Conservation (phyloP, 2,113 vertebrate species). For the Myxocyprinus asiaticus region DNA sequence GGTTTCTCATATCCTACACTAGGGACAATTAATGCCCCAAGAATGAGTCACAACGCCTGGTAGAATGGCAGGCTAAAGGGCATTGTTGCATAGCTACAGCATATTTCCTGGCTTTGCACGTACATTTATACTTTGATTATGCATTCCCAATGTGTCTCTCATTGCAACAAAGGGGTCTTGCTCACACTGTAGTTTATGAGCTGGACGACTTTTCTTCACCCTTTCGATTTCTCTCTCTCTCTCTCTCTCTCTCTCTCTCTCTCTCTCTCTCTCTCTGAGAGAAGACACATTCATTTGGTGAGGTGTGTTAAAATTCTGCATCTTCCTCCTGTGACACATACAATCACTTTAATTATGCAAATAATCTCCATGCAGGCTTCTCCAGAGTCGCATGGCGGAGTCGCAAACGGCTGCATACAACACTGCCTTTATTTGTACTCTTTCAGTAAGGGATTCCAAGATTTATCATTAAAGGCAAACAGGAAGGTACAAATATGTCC, state of each 20-base stretch:
- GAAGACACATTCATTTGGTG: constrained; percentile 11
- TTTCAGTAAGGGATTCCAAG: constrained; percentile 54
- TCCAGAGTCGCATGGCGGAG: constrained; percentile 35
- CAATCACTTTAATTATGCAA: constrained; percentile 64
- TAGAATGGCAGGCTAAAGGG: constrained; percentile 18
- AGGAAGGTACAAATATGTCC: constrained; percentile 13
- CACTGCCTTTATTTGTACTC: constrained; percentile 64
- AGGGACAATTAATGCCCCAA: neutral
- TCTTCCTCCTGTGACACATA: constrained; percentile 46
- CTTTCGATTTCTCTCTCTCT: neutral
- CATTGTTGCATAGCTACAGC: neutral
- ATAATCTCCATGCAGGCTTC: constrained; percentile 51
- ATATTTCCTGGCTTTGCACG: constrained; percentile 8
- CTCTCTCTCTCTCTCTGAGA: neutral
- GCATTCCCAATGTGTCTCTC: constrained; percentile 22
- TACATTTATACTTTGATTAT: constrained; percentile 15
- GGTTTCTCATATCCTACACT: no score
- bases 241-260: neutral
- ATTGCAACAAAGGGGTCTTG: constrained; percentile 11
- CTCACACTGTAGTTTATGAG: constrained; percentile 21
- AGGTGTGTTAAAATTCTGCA: constrained; percentile 39
- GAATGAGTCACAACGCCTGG: neutral
- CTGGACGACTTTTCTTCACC: constrained; percentile 15
- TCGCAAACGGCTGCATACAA: constrained; percentile 63
- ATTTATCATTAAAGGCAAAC: constrained; percentile 56